phyloP scores from a whole-genome alignment of 2,113 vertebrate genomes.

The Sula dactylatra region DNA sequence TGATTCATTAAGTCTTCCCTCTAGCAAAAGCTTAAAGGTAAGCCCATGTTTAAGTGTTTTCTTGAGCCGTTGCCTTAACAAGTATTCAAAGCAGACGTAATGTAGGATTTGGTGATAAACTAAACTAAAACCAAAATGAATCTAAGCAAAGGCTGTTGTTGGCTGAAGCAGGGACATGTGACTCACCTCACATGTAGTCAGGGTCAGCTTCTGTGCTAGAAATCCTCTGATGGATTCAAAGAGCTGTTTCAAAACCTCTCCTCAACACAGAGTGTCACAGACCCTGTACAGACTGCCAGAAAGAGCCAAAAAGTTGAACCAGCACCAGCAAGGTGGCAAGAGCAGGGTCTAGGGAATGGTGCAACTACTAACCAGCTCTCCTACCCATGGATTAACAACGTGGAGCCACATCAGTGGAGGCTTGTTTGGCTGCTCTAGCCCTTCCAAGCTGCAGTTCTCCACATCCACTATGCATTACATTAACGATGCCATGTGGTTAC shows the following conservation, averaged over 20 bases:
- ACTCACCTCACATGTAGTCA: background rate
- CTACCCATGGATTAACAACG: fast-evolving
- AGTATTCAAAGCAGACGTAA: background rate
- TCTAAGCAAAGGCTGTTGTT: background rate
- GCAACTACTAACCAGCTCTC: background rate
- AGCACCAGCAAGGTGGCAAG: background rate
- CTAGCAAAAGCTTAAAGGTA: background rate
- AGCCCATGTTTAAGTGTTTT: background rate
- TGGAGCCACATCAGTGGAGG: background rate
- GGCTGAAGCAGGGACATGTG: background rate
- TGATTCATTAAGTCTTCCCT: background rate
- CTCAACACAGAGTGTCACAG: background rate
- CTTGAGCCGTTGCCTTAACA: background rate
- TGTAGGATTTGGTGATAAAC: background rate
- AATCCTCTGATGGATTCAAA: background rate
- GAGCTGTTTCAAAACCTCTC: background rate
- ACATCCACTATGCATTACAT: background rate
- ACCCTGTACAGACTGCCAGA: background rate
- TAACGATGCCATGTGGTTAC: background rate
- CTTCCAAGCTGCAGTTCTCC: background rate
- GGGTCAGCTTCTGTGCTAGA: background rate
- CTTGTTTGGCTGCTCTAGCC: background rate
- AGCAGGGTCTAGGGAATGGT: background rate
- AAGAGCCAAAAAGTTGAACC: background rate
- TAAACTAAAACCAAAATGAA: background rate